phyloP scores from a whole-genome alignment of 2,113 vertebrate genomes.

The Psophia crepitans region DNA sequence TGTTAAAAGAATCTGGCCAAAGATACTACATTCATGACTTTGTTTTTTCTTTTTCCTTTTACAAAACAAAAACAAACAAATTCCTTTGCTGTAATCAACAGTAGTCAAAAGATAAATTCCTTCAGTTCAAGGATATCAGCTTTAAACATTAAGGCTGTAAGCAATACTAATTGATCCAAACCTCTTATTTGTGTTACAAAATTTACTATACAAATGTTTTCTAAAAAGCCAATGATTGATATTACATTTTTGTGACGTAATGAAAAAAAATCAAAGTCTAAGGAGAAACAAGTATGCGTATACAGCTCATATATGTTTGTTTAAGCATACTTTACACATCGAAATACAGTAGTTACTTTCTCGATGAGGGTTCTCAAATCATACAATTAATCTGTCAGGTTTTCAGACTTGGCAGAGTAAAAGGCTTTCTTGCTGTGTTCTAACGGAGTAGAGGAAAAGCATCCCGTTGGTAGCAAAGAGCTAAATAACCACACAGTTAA shows the following conservation, averaged over 20 bases:
- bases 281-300: neutral
- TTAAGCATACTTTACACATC: neutral
- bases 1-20: slow-evolving; percentile 49
- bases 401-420: neutral
- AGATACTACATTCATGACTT: neutral
- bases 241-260: neutral
- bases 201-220: neutral
- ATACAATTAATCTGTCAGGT: neutral
- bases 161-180: neutral
- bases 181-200: neutral
- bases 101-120: neutral
- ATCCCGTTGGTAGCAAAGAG: neutral
- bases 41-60: slow-evolving; percentile 1
- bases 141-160: neutral
- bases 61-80: neutral
- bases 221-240: neutral
- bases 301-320: neutral
- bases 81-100: neutral
- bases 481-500: slow-evolving; percentile 8
- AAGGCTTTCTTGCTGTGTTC: neutral
- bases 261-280: neutral
- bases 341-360: neutral
- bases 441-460: neutral
- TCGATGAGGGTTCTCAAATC: neutral
- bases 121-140: neutral